Base-by-base conservation (phyloP, 2,113 vertebrate genomes). In the Bubo scandiacus region DNA sequence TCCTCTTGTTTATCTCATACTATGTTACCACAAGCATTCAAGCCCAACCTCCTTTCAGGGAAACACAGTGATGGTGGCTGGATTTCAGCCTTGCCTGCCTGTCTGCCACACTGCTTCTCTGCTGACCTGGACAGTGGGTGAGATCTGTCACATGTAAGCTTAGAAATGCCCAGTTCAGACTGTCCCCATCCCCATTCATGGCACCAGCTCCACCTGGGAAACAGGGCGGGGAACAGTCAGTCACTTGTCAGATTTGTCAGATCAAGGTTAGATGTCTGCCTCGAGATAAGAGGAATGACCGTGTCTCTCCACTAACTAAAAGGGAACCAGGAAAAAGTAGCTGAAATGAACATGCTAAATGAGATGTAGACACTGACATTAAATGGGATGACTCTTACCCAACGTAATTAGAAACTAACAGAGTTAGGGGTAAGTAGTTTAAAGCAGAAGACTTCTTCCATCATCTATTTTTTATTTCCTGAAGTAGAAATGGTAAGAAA, bases 101-200 rank as follows among this genome's bases (percentile, higher is more conserved):
- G 9, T 45, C 52, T 80, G 54, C 43, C 45, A 12, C 0, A 0
- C 13, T 51, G 34, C 85, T 51, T 54, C 73, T 75, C 90, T 75
- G 57, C 61, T 87, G 43, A 55, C 42, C 52, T 51, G 36, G 6
- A 42, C 43, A 45, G 43, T 45, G 13, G 36, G 43, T 51, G n/a
- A 55, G 32, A 74, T 23, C 45, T 58, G 27, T 29, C 4, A 1
- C 18, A 29, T 20, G 26, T 15, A 29, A 82, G 29, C 38, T 68
- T n/a, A 66, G 67, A 78, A 81, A 58, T 49, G 38, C 14, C 54
- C 30, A 7, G 10, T 29, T 59, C 29, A 88, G 61, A 47, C 11
- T 1, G 0, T 52, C 12, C 25, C 9, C n/a, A 58, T 23, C 32
- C 19, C 29, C 9, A 62, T 5, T 38, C 1, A 0, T 47, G 42